Base-by-base conservation (phyloP, 2,888 invertebrate genomes). In the Hypolimnas misippus region DNA sequence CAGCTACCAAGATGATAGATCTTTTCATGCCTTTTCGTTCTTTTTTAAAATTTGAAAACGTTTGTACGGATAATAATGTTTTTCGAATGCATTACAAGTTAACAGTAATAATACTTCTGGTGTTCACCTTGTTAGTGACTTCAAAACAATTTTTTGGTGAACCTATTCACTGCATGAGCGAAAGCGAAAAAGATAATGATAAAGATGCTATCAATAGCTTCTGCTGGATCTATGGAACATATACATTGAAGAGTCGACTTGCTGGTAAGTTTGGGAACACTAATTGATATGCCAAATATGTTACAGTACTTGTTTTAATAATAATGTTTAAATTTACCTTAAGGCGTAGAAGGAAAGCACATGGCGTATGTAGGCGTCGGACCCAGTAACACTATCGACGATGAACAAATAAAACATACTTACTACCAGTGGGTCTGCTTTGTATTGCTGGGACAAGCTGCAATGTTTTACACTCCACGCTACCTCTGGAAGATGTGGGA, bases 81-180 rank as follows among this genome's bases (percentile, higher is more conserved):
- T 96, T 96, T 78, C 94, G 94, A 49, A 88, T 96, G 78, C 96
- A 96, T 82, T 96, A 96, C 78, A 94, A 95, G 78, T 92, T 94
- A 35, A 95, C 96, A 0, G 95, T 95, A 53, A 93, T 95, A 54
- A 92, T 97, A 76, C 85, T 97, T 64, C 86, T 96, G 42, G 93
- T 95, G 21, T 96, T 95, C 83, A 95, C 96, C 0, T 86, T 96
- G 73, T 80, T 97, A 73, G 93, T 97, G 49, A 95, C 96, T 21
- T 95, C 96, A 12, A 96, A 96, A 75, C 96, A 97, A 82, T 97
- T 96, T 86, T 96, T 97, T 73, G 97, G 97, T 0, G 96, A 97
- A 73, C 97, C 97, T 0, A 96, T 97, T 56, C 94, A 95, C 73
- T 97, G 97, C 81, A 92, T 94, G 78, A 89, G 92, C 5, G 89